Evolutionary conservation across 30 jellyfish, hydroid and myxozoan genomes (phyloP), one percentile per base, ranked within the genome.

Genomic region (Clytia hemisphaerica): DNA sequence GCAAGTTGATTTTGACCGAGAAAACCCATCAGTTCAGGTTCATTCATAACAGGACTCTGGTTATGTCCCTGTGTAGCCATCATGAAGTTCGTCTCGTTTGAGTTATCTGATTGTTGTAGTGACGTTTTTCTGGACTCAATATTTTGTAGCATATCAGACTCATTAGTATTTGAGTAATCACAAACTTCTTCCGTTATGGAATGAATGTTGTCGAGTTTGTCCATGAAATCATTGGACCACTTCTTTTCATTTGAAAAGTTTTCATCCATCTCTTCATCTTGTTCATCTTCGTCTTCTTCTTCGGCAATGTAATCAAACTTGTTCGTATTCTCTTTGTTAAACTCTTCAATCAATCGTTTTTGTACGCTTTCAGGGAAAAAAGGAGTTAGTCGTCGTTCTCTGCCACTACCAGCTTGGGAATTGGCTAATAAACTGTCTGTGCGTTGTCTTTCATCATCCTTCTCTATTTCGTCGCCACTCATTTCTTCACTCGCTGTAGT

Each of bases 221-320:
- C 36, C 29, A 61, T 37, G 18, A 61, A 61, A 6, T 61, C 60
- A 29, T 34, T 61, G 1, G 75, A 61, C 60, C 75, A 61, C 36
- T 61, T 61, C 36, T 32, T 37, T 30, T 61, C 65, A 3, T 18
- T 30, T 3, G 24, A n/a, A 30, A 46, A 2, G 30, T 46, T n/a
- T n/a, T 60, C 61, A 19, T 33, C 63, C 30, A 19, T 22, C 0
- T 15, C 73, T 59, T 32, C 64, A 15, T 59, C 73, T 12, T 29
- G 30, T 28, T 37, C 75, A 29, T 61, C 75, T 61, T 61, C 75
- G 4, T 61, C 75, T 4, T 37, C 75, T 32, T 61, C 62, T 61
- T 61, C 75, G 1, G 4, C 70, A 4, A 61, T 61, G 5, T n/a
- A n/a, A n/a, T n/a, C n/a, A n/a, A n/a, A n/a, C n/a, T n/a, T n/a